phyloP scores from a whole-genome alignment of 1,140 invertebrate species.

The Drosophila rhopaloa region DNA sequence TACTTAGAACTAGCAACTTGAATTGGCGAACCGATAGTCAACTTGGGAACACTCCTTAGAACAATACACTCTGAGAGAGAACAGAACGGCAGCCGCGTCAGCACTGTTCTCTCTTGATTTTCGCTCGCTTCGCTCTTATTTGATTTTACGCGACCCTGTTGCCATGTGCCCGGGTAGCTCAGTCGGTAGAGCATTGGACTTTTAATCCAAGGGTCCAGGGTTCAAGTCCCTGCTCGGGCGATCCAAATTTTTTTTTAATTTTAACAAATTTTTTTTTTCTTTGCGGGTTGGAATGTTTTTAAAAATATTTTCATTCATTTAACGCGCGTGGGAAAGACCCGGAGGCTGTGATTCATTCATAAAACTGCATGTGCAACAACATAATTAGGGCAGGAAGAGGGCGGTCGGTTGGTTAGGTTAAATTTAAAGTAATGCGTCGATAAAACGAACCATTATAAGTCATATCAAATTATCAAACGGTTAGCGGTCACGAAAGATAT shows the following conservation, averaged over 20 bases:
- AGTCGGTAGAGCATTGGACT: slow-evolving; percentile 95
- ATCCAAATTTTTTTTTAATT: slow-evolving; percentile 20
- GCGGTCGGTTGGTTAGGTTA: slow-evolving; percentile 31
- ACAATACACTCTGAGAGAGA: background rate
- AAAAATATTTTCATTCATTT: slow-evolving; percentile 42
- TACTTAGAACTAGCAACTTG: background rate
- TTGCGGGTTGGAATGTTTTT: slow-evolving; percentile 18
- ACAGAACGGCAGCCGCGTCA: background rate
- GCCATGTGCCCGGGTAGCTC: slow-evolving; percentile 90
- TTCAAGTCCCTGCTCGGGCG: slow-evolving; percentile 92
- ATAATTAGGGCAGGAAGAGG: slow-evolving; percentile 73
- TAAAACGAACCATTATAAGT: background rate
- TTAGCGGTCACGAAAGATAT: too few species aligned
- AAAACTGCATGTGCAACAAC: slow-evolving; percentile 67
- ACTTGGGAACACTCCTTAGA: slow-evolving; percentile 6
- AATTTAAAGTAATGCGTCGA: slow-evolving; percentile 1
- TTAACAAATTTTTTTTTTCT: slow-evolving; percentile 8
- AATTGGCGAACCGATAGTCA: background rate
- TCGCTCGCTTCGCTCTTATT: slow-evolving; percentile 15
- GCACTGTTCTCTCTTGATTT: slow-evolving; percentile 11
- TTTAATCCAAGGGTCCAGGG: slow-evolving; percentile 92
- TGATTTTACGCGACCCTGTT: background rate
- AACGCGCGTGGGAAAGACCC: slow-evolving; percentile 59
- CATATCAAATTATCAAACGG: too few species aligned
- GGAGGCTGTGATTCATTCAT: slow-evolving; percentile 66